phyloP scores from a whole-genome alignment of 2,113 vertebrate species.

The Sterna hirundo region DNA sequence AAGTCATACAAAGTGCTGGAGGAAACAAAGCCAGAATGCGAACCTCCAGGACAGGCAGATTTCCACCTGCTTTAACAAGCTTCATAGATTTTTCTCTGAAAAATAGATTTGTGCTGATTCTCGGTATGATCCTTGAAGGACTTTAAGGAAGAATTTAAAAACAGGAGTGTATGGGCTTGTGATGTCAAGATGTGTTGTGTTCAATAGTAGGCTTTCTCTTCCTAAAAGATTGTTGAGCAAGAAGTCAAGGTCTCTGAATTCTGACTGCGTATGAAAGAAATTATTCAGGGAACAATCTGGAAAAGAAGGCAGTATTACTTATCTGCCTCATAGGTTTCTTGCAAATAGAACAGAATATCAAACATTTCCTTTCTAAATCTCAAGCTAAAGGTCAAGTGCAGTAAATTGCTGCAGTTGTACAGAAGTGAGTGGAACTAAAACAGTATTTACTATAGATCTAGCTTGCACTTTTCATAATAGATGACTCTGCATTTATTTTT shows the following conservation, averaged over 20 bases:
- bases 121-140: not conserved
- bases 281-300: constrained; percentile 34
- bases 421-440: not conserved
- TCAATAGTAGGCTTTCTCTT: not conserved
- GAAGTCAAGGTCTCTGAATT: constrained; percentile 1
- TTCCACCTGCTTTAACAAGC: not conserved
- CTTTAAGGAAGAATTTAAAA: not conserved
- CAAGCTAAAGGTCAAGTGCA: constrained; percentile 56
- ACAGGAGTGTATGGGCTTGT: not conserved
- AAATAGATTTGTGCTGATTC: not conserved
- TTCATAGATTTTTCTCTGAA: not conserved
- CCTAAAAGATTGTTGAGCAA: not conserved
- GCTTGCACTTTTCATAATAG: not conserved
- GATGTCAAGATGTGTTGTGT: not conserved
- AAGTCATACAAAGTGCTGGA: not conserved
- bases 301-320: constrained; percentile 17
- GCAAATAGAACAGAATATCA: constrained; percentile 39
- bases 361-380: constrained; percentile 49
- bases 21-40: not conserved
- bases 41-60: not conserved
- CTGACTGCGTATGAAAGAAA: constrained; percentile 1
- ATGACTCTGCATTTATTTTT: not conserved
- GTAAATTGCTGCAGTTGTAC: constrained; percentile 29
- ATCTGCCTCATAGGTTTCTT: constrained; percentile 12
- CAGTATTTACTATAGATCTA: not conserved